Percentiles rank a stretch among this genome's conserved stretches.
Conservation (phyloP, 2,797 vertebrate genomes). For the Eulemur mongoz region DNA sequence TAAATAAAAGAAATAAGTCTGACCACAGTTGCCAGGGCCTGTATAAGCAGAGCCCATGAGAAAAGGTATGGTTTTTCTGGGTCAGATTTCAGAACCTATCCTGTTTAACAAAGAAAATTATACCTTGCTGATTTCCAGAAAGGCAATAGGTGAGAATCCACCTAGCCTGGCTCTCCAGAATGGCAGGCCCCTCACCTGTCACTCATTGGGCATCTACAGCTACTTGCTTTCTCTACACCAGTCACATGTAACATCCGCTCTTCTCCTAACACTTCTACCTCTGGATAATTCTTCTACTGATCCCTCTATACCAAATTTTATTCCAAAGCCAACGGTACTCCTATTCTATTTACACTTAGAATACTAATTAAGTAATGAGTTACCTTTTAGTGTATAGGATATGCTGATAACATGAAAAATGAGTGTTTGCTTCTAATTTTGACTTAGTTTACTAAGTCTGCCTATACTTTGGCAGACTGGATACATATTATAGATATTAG, state of each 20-base stretch:
- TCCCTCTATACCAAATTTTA: not conserved
- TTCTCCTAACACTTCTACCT: not conserved
- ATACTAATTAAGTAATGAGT: conserved; percentile 17
- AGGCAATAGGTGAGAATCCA: not conserved
- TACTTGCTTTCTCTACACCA: not conserved
- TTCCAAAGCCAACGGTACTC: not conserved
- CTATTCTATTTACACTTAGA: not conserved
- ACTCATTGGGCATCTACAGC: not conserved
- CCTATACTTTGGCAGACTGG: not conserved
- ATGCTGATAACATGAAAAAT: not conserved
- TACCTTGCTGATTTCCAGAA: not conserved
- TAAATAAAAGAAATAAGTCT: not conserved
- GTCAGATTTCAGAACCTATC: not conserved
- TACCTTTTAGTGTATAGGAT: not conserved
- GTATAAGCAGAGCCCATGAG: not conserved
- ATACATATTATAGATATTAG: not conserved
- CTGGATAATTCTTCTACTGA: not conserved
- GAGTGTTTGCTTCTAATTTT: not conserved
- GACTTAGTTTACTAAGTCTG: not conserved
- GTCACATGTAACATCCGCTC: not conserved
- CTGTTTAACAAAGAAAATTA: conserved; percentile 20
- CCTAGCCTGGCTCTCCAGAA: not conserved
- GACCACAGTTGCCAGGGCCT: not conserved
- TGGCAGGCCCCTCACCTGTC: not conserved
- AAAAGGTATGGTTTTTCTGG: conserved; percentile 12